Conservation (phyloP, 2,797 vertebrate species). For the Eupleurogrammus muticus region DNA sequence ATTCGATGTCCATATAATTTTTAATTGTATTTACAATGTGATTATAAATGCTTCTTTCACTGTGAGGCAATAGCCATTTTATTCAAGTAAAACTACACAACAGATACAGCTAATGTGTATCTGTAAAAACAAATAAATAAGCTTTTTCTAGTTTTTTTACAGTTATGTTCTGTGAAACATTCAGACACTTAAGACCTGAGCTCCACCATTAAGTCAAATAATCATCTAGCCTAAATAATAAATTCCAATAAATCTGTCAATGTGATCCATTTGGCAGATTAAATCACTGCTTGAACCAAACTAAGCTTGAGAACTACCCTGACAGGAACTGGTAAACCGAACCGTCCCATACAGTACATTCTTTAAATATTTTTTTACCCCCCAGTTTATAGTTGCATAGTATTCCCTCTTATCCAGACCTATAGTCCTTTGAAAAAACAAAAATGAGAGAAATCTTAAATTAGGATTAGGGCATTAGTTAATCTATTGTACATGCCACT, state of each 20-base stretch:
- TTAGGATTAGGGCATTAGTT: background rate
- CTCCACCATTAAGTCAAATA: background rate
- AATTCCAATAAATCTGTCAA: background rate
- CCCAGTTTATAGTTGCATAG: background rate
- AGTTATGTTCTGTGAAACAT: too few species aligned
- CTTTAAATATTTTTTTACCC: background rate
- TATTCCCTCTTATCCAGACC: background rate
- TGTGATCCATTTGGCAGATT: background rate
- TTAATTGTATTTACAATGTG: background rate
- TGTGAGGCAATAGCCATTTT: background rate
- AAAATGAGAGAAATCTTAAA: background rate
- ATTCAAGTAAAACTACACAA: background rate
- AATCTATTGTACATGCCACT: constrained; percentile 12
- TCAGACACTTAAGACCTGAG: too few species aligned
- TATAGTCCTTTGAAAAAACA: background rate
- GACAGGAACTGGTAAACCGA: background rate
- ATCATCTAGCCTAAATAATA: background rate
- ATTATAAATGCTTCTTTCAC: constrained; percentile 5
- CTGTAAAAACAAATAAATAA: background rate
- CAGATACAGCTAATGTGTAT: too few species aligned
- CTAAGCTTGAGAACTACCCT: background rate
- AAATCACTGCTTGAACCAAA: background rate
- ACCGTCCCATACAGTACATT: background rate
- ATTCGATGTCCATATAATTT: background rate
- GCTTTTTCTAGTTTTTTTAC: background rate